Conservation (phyloP, 2,113 vertebrate genomes). For the Labeo rohita region DNA sequence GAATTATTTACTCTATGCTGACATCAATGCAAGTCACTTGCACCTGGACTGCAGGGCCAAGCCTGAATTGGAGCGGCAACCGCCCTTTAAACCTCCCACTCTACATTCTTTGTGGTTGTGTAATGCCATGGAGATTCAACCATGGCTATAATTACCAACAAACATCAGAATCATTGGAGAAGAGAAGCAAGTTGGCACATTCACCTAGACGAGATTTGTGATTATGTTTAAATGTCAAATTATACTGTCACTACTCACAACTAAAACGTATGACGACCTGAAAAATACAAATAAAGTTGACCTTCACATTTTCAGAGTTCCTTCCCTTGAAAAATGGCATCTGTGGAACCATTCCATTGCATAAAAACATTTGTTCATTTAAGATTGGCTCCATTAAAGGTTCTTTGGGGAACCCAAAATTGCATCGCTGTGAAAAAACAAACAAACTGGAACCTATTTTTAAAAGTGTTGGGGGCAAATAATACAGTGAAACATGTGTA, state of each 20-base stretch:
- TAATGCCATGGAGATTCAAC: conserved; percentile 62
- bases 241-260: not conserved
- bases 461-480: not conserved
- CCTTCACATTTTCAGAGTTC: not conserved
- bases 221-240: conserved; percentile 32
- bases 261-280: not conserved
- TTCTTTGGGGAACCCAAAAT: not conserved
- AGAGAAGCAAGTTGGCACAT: conserved; percentile 60
- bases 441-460: not conserved
- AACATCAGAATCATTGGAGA: conserved; percentile 67
- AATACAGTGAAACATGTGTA: not conserved
- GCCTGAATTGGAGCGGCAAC: conserved; percentile 58
- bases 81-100: conserved; percentile 71
- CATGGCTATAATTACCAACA: conserved; percentile 70
- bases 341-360: not conserved
- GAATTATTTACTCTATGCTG: conserved; percentile 53
- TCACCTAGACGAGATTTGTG: conserved; percentile 49
- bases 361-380: not conserved
- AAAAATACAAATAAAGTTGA: not conserved
- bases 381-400: not conserved
- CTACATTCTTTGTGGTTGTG: conserved; percentile 77
- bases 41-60: conserved; percentile 61
- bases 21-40: conserved; percentile 57
- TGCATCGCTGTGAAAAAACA: not conserved
- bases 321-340: not conserved